These are phyloP conservation scores for Bombus waltoni DNA, from an alignment of 1,140 invertebrate species.

Conservation along the genomic window DNA sequence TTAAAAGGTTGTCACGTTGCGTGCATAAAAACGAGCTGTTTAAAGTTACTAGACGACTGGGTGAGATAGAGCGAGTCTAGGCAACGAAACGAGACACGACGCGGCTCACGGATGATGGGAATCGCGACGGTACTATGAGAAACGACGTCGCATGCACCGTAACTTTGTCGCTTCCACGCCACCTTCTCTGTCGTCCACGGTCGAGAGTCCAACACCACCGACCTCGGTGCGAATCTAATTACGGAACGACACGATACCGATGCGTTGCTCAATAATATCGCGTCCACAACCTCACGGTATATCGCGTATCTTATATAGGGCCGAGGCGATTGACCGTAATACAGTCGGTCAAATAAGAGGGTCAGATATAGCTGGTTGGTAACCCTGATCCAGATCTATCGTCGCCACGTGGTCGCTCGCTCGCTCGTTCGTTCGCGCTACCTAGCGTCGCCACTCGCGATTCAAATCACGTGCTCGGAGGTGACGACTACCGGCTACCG, in stretches of 20 bases:
- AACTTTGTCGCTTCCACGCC: neutral
- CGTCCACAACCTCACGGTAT: conserved; percentile 38
- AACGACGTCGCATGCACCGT: neutral
- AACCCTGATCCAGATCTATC: conserved; percentile 83
- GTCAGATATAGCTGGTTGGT: conserved; percentile 80
- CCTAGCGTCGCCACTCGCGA: conserved; percentile 11
- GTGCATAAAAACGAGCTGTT: conserved; percentile 16
- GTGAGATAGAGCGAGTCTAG: neutral
- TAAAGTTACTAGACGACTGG: conserved; percentile 44
- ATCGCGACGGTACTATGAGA: neutral
- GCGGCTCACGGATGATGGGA: neutral
- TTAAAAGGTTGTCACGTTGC: too few relatives aligned
- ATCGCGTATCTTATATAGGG: conserved; percentile 57
- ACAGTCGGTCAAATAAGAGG: conserved; percentile 80
- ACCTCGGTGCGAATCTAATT: conserved; percentile 67
- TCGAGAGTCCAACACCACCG: conserved; percentile 38
- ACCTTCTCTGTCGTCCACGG: conserved; percentile 10
- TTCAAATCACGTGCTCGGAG: conserved; percentile 57
- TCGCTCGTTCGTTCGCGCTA: conserved; percentile 7
- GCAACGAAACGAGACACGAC: too few relatives aligned
- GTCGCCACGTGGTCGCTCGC: conserved; percentile 78
- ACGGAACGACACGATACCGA: conserved; percentile 68
- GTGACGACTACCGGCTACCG: neutral
- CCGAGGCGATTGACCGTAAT: conserved; percentile 78
- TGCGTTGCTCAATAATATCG: conserved; percentile 70